Percentiles rank a stretch among this genome's conserved stretches.
Conservation (phyloP, 2,797 vertebrate genomes). For the Anisognathus igniventris region DNA sequence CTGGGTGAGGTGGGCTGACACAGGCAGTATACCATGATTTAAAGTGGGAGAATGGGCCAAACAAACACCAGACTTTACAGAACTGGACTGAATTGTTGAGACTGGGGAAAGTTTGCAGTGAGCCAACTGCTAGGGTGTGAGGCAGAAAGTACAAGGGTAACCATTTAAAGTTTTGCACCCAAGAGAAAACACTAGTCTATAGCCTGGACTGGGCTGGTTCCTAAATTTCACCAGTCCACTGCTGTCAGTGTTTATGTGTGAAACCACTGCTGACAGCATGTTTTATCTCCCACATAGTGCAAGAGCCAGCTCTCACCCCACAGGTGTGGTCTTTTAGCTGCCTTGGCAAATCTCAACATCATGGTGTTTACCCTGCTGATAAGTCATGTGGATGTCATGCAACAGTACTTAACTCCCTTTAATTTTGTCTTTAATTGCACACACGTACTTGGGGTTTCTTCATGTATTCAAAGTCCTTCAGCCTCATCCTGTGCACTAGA, state of each 20-base stretch:
- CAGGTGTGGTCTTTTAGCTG: constrained; percentile 6
- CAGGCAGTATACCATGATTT: background rate
- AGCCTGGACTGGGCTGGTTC: background rate
- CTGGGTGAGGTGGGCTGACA: background rate
- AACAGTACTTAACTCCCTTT: background rate
- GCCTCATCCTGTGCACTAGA: background rate
- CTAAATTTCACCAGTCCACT: background rate
- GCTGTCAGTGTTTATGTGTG: background rate
- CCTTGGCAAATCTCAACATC: background rate
- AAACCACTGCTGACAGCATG: background rate
- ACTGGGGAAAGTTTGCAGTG: background rate
- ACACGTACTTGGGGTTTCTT: background rate
- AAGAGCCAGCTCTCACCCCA: background rate
- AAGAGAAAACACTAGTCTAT: background rate
- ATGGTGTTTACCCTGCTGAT: background rate
- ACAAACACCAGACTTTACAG: background rate
- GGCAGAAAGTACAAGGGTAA: background rate
- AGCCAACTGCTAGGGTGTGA: background rate
- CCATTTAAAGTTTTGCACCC: background rate
- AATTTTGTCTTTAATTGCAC: constrained; percentile 18
- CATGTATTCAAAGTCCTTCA: background rate
- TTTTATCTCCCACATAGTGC: background rate
- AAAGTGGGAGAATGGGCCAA: background rate
- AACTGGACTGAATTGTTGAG: background rate
- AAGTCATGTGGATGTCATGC: background rate